Base-by-base conservation (phyloP, 64 coral and sea anemone species). In the Hydrozoanthus tunicans region DNA sequence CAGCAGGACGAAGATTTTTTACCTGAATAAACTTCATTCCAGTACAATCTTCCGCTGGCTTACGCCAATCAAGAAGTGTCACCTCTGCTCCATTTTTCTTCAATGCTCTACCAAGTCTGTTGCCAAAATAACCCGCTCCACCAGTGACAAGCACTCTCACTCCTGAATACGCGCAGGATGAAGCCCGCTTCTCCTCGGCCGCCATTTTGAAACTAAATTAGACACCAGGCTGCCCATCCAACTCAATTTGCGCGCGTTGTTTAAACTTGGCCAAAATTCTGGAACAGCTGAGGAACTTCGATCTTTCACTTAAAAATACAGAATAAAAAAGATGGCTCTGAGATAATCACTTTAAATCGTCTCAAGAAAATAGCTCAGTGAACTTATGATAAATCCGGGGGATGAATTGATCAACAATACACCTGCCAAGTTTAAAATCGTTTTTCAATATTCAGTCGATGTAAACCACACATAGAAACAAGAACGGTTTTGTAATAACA, bases 71-170 rank as follows among this genome's bases (percentile, higher is more conserved):
- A 92, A 96, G 91, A 3, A 91, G 82, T 12, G 90, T 64, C 10
- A 96, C 95, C 8, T 94, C 92, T 58, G 83, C 95, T 3, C 95
- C 95, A 82, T 68, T 76, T 32, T 68, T 69, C 67, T 85, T 64
- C 52, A 96, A 80, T 65, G 69, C 89, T 58, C 77, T 80, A 25
- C 92, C 92, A 57, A 96, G 83, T 59, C 81, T 85, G 43, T 57
- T 59, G 15, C 95, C 95, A 91, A 96, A 92, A 52, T 96, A 96
- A 1, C 94, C 94, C n/a, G 81, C 92, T 51, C 94, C 94, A 17
- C 94, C 94, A 20, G 94, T 93, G 53, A 96, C 59, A 11, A 96
- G 59, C 6, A 86, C 66, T 77, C 57, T 88, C 32, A 73, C 25
- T 0, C 92, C 81, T 52, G 77, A 58, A 77, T 85, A 93, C 25